Base-by-base conservation (phyloP, 2,888 invertebrate genomes). In the Hyppa rectilinea region DNA sequence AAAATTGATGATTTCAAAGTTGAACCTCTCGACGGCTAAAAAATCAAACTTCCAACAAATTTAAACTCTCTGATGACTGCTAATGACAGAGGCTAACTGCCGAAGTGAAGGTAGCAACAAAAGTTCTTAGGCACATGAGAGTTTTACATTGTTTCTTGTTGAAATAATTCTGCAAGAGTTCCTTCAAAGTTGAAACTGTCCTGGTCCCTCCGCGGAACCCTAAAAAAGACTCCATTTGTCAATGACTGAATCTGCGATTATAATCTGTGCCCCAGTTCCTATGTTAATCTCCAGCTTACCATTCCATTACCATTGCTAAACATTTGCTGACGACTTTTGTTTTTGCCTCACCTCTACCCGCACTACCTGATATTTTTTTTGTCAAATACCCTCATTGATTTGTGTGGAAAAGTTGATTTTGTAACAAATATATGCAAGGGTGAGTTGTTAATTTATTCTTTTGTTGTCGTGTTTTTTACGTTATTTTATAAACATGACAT, bases 181-280 rank as follows among this genome's bases (percentile, higher is more conserved):
- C 5, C 23, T 23, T 47, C 47, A 47, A 5, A 23, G 23, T 45
- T 12, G 5, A 14, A 47, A 12, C 10, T n/a, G 45, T n/a, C n/a
- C 45, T 2, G 47, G 47, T 3, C 3, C 23, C 9, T 26, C 14
- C 23, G 26, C 71, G 75, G 84, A 58, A 81, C 75, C 71, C 78
- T 75, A 63, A 84, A 81, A 78, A 80, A 63, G 26, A 34, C 38
- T 64, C 36, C 75, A 70, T 87, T 86, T 84, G 84, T 88, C 88
- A 89, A 83, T 79, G 84, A 73, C 63, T 66, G 63, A 75, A 90
- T 91, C 87, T 90, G 88, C 62, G 82, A 87, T 88, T 87, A 58
- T 82, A 88, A 91, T 91, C 74, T 47, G 52, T 47, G 89, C 69
- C 82, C 88, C 83, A 87, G 83, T 87, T 90, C 78, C 78, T 81